Conservation (phyloP, 2,888 invertebrate genomes). For the Yponomeuta evonymella region DNA sequence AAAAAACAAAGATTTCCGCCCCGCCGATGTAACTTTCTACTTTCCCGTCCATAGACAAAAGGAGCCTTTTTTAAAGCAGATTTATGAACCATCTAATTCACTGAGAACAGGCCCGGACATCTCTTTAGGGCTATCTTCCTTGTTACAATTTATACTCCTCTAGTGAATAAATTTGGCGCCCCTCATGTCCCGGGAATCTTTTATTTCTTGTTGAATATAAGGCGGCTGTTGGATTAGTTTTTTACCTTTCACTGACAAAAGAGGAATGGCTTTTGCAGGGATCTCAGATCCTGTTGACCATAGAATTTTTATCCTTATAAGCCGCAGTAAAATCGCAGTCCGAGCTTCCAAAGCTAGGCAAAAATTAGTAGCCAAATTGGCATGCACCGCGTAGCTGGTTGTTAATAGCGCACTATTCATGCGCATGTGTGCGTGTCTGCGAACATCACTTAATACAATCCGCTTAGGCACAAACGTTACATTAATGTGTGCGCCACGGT, state of each 20-base stretch:
- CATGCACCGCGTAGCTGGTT: too few relatives aligned
- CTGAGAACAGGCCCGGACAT: conserved; percentile 5
- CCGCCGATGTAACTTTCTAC: background rate
- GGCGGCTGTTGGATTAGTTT: conserved; percentile 4
- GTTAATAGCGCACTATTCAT: too few relatives aligned
- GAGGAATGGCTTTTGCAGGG: background rate
- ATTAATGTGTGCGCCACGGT: too few relatives aligned
- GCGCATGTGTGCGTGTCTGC: too few relatives aligned
- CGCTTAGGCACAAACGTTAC: too few relatives aligned
- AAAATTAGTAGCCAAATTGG: too few relatives aligned
- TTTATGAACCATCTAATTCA: conserved; percentile 10
- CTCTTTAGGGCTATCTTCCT: conserved; percentile 4
- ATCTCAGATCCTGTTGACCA: background rate
- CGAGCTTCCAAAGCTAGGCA: too few relatives aligned
- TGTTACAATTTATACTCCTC: conserved; percentile 1
- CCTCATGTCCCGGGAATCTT: background rate
- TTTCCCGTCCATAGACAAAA: background rate
- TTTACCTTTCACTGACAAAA: background rate
- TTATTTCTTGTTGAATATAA: conserved; percentile 2
- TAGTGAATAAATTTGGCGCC: conserved; percentile 1
- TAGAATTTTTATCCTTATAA: too few relatives aligned
- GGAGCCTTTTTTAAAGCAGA: background rate
- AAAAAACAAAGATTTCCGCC: background rate
- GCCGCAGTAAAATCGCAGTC: too few relatives aligned
- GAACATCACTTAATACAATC: too few relatives aligned